Evolutionary conservation across 2,797 vertebrate species (phyloP), one percentile per base, ranked within the genome.

Genomic region (Myotis myotis): DNA sequence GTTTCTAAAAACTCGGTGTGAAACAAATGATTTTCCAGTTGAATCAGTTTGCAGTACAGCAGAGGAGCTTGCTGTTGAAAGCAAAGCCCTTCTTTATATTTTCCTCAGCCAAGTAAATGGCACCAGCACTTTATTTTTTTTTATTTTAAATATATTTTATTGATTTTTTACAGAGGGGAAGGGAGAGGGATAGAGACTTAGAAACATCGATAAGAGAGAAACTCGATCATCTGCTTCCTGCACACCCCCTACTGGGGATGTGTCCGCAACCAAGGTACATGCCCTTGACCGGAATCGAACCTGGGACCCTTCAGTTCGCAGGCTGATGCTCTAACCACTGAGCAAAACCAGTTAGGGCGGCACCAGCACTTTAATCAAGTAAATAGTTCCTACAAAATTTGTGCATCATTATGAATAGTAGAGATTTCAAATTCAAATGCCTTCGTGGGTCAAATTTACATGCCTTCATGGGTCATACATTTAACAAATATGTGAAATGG

Each of bases 1-100:
- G 47, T 70, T 93, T 96, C 36, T 90, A 53, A 92, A 96, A 91
- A 51, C 81, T 88, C 53, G 44, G 5, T 6, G 30, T 30, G 83
- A 86, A 95, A 80, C 51, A 89, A 64, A 66, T 76, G 49, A 55
- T 75, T 91, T 94, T 75, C 17, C 84, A 60, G 57, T 83, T 28
- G 22, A 83, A 84, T 83, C 30, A 53, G 36, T 72, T 87, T 70
- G 85, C 71, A 51, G 75, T 84, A 55, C 11, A 92, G 53, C 22
- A 47, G 49, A 89, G 57, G 86, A 79, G 12, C 25, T 92, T 64
- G 22, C 22, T 57, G n/a, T 92, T 94, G 55, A 85, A 96, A 93
- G 71, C 83, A 91, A 82, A 84, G 8, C 33, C 84, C 62, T 68
- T 89, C 17, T 83, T 93, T 25, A 28, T 51, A 41, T 81, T 92